Conservation (phyloP, 2,113 vertebrate species). For the Helogale parvula region DNA sequence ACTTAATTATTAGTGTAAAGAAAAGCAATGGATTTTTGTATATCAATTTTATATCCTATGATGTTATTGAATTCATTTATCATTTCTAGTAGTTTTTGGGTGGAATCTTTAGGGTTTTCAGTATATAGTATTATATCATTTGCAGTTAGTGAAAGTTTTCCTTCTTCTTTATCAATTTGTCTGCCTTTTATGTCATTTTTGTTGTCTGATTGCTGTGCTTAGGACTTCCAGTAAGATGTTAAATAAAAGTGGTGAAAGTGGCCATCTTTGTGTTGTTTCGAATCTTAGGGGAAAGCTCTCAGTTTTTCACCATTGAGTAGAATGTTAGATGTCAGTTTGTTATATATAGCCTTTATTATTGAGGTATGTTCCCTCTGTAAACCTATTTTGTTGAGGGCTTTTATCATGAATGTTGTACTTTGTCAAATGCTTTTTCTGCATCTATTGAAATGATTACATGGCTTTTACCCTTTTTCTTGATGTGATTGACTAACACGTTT, state of each 20-base stretch:
- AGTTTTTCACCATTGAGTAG: background rate
- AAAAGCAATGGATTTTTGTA: background rate
- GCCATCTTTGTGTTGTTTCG: background rate
- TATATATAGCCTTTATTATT: background rate
- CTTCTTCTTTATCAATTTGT: background rate
- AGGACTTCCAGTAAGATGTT: background rate
- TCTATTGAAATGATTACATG: background rate
- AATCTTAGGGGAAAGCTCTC: background rate
- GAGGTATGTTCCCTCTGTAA: background rate
- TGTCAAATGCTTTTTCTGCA: background rate
- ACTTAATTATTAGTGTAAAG: background rate
- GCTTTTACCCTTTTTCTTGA: background rate
- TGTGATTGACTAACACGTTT: background rate
- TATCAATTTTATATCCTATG: background rate
- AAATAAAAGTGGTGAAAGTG: background rate
- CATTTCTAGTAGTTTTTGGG: background rate
- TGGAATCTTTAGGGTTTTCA: background rate
- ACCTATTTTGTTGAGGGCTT: background rate
- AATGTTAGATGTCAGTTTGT: background rate
- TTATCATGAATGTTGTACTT: background rate
- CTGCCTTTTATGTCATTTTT: background rate
- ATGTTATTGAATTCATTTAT: background rate
- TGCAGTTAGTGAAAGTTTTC: background rate
- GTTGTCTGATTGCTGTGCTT: background rate
- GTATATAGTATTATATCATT: background rate